Evolutionary conservation across 1,140 invertebrate genomes (phyloP).

Genomic region (Papilio dardanus): DNA sequence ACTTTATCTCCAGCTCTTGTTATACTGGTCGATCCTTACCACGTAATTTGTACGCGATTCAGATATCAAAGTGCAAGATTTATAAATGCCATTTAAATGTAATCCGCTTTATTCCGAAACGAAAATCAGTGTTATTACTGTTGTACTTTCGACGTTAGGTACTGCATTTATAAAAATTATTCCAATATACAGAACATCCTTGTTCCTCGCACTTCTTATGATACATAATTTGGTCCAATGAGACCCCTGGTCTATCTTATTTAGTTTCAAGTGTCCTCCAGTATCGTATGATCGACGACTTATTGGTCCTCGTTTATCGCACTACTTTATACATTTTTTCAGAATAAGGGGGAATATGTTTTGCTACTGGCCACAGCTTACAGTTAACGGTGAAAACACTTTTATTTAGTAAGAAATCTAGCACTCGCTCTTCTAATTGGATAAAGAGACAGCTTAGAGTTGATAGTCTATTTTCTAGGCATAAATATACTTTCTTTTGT

Average conservation of each 20-base stretch:
- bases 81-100: constrained; percentile 22
- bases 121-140: too few relatives aligned
- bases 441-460: neutral
- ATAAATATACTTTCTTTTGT: neutral
- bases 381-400: constrained; percentile 1
- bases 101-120: constrained; percentile 26
- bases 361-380: neutral
- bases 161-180: too few relatives aligned
- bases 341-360: too few relatives aligned
- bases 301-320: too few relatives aligned
- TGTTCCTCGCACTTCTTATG: too few relatives aligned
- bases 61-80: constrained; percentile 13
- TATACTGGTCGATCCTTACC: neutral
- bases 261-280: too few relatives aligned
- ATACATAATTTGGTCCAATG: too few relatives aligned
- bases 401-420: neutral
- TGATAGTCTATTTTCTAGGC: neutral
- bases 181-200: too few relatives aligned
- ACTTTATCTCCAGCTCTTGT: constrained; percentile 14
- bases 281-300: too few relatives aligned
- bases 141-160: too few relatives aligned
- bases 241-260: too few relatives aligned
- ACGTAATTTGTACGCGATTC: constrained; percentile 20
- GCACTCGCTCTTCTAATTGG: neutral
- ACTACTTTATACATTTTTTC: too few relatives aligned